Percentiles rank a stretch among this genome's conserved stretches.
Conservation (phyloP, 2,797 vertebrate species). For the Huso huso region DNA sequence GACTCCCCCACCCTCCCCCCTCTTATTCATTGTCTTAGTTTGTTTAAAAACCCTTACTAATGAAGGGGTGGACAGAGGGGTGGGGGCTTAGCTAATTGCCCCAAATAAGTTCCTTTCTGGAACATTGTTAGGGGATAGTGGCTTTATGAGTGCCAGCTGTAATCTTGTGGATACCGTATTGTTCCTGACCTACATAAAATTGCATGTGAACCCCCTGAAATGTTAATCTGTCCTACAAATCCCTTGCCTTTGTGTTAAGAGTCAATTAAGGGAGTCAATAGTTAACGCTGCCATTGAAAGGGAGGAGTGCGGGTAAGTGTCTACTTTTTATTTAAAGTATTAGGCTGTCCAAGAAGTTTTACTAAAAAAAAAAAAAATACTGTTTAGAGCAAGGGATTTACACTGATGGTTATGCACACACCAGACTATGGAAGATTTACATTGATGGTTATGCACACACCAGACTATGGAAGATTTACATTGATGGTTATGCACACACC, state of each 20-base stretch:
- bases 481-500: too few species aligned
- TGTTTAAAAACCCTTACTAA: conserved; percentile 71
- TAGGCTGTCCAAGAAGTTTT: too few species aligned
- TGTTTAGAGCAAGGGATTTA: conserved; percentile 6
- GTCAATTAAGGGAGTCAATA: conserved; percentile 33
- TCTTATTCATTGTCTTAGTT: conserved; percentile 67
- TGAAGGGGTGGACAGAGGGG: conserved; percentile 47
- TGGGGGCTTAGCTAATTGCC: conserved; percentile 61
- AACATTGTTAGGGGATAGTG: conserved; percentile 44
- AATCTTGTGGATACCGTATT: conserved; percentile 52
- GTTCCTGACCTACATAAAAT: conserved; percentile 50
- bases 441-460: too few species aligned
- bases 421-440: too few species aligned
- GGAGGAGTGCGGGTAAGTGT: conserved; percentile 17
- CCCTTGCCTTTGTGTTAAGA: conserved; percentile 20
- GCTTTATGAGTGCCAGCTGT: conserved; percentile 47
- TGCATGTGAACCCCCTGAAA: conserved; percentile 35
- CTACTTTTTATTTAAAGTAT: too few species aligned
- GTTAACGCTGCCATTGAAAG: conserved; percentile 13
- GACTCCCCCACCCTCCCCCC: conserved; percentile 34
- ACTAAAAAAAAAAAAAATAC: conserved; percentile 2
- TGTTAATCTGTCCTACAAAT: conserved; percentile 24
- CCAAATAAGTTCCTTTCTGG: conserved; percentile 60
- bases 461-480: too few species aligned
- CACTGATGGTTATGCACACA: too few species aligned